These are phyloP conservation scores for Cheilosia scutellata DNA, from an alignment of 2,888 invertebrate genomes.

Conservation along the genomic window DNA sequence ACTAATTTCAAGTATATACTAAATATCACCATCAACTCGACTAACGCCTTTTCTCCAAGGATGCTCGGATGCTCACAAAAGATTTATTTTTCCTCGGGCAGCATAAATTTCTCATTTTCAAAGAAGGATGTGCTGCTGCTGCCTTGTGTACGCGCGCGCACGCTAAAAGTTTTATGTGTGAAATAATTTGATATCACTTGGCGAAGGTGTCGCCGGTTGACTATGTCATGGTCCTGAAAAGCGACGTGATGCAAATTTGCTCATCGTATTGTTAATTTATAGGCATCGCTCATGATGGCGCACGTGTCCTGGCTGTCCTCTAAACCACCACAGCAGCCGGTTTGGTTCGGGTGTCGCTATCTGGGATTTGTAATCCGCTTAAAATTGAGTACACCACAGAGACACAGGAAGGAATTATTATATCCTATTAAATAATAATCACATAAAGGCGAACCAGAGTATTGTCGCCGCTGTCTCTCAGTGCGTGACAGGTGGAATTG, in stretches of 20 bases:
- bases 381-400: slow-evolving; percentile 54
- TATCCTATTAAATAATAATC: slow-evolving; percentile 52
- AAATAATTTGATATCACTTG: slow-evolving; percentile 29
- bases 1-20: too few species aligned
- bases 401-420: slow-evolving; percentile 33
- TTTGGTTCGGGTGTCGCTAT: slow-evolving; percentile 14
- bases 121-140: too few species aligned
- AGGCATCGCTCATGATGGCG: slow-evolving; percentile 1
- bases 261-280: slow-evolving; percentile 59
- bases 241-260: slow-evolving; percentile 61
- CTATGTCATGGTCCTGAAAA: slow-evolving; percentile 2
- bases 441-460: slow-evolving; percentile 24
- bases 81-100: too few species aligned
- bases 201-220: neutral
- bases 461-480: neutral
- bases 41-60: too few species aligned
- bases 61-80: too few species aligned
- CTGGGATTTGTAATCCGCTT: slow-evolving; percentile 63
- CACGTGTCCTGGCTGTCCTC: slow-evolving; percentile 15
- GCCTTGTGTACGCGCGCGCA: neutral
- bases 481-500: neutral
- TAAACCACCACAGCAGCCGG: neutral
- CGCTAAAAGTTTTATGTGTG: slow-evolving; percentile 16
- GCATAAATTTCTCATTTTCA: too few species aligned
- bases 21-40: too few species aligned